Evolutionary conservation across 2,113 vertebrate species (phyloP), one percentile per base, ranked within the genome.

Genomic region (Rhynchomys soricoides): DNA sequence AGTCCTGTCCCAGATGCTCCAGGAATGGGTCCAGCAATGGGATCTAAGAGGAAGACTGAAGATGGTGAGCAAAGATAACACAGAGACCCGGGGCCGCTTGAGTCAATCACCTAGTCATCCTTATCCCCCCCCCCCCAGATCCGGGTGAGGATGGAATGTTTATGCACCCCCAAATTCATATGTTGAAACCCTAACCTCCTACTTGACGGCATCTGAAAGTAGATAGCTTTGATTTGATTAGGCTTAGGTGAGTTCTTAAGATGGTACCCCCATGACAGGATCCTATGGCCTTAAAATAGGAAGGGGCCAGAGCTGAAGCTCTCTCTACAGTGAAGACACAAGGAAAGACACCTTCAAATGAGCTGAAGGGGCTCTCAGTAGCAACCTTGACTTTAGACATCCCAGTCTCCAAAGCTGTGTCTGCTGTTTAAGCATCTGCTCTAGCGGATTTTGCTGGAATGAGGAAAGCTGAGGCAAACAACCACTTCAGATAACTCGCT

Each of bases 31-130:
- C 1, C 74, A 43, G 64, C 31, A 97, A 5, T 1, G 31, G 8
- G 1, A 3, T 29, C 97, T 97, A 62, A 93, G 5, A 10, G 59
- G 96, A 55, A 95, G 48, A 66, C 57, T 57, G 34, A 93, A 94
- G 68, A 93, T 26, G n/a, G 87, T 68, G 73, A 52, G 40, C 55
- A 90, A 93, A 37, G 16, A n/a, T 50, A 50, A 29, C 22, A 59
- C 86, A 83, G 55, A 77, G 34, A 34, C 31, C 78, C 43, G 22
- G 87, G 91, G 48, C 62, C 17, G n/a, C 17, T 1, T 4, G 52
- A 77, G n/a, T 2, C 1, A 8, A 37, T 77, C 43, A 86, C 29
- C 26, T 4, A 50, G 15, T 68, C 91, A 86, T 86, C 70, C n/a
- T 93, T 52, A 87, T 0, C 37, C 7, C 21, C 16, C 68, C 17